Evolutionary conservation across 2,888 invertebrate genomes (phyloP), one percentile per base, ranked within the genome.

Genomic region (Spilarctia lutea): DNA sequence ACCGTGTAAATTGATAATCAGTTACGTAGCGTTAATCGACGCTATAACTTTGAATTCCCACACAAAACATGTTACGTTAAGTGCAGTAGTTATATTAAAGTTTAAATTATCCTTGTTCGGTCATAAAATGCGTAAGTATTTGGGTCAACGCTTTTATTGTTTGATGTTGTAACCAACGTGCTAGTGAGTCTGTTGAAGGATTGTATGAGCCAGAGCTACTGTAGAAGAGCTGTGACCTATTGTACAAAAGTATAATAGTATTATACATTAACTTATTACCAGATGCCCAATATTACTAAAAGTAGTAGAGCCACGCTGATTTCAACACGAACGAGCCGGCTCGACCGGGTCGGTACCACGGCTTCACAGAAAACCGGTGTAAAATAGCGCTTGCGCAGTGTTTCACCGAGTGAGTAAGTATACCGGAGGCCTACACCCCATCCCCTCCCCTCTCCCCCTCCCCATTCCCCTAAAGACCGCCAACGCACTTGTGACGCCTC

Each of bases 121-220:
- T 89, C 89, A 90, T 91, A 92, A 91, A 91, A 89, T 86, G 86
- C 74, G 68, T 79, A 86, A 86, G 87, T 88, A 93, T 92, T 89
- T 89, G 83, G 91, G 91, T 80, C 91, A 90, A 73, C 79, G 74
- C 87, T 89, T 91, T 92, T 91, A 92, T 92, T 91, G 89, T 89
- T 86, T 24, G n/a, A 7, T 74, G 72, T 71, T 24, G 72, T 48
- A 69, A 72, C n/a, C 30, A 72, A 39, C 69, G 13, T 24, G 33
- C 30, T 20, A 60, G 63, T 67, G 39, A 42, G 4, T n/a, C 18
- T 27, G 20, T 20, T 70, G 30, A 63, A 2, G 2, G 16, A 65
- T 69, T 68, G 52, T 65, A 65, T 39, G 52, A 42, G 24, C 27
- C 48, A 56, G 66, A 66, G 20, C 20, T 66, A 39, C 24, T 66